These are phyloP conservation scores for Indicator indicator DNA, from an alignment of 2,113 vertebrate species.

Conservation along the genomic window DNA sequence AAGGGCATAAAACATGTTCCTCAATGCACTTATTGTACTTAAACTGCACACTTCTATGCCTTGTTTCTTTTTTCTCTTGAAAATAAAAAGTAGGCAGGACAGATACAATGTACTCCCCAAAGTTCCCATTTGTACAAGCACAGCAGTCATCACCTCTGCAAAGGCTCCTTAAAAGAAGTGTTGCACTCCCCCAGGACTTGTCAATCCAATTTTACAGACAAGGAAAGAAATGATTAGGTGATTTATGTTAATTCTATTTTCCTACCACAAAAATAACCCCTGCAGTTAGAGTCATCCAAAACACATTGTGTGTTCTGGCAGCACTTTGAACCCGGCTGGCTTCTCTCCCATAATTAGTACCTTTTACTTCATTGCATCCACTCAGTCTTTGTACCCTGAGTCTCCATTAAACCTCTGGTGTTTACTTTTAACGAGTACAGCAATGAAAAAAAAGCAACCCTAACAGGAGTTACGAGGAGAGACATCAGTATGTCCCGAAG, in stretches of 20 bases:
- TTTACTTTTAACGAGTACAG: conserved; percentile 5
- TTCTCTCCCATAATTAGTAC: not conserved
- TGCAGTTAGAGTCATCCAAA: not conserved
- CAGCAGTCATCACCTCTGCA: not conserved
- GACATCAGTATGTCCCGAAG: not conserved
- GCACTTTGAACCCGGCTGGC: not conserved
- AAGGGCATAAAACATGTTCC: not conserved
- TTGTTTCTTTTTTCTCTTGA: not conserved
- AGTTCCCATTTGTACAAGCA: not conserved
- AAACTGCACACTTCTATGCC: not conserved
- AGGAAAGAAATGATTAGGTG: conserved; percentile 35
- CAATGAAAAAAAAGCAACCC: not conserved
- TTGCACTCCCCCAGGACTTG: not conserved
- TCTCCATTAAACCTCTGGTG: not conserved
- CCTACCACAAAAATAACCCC: not conserved
- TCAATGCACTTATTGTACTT: not conserved
- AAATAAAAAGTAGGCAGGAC: not conserved
- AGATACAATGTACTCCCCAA: not conserved
- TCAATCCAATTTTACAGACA: conserved; percentile 24
- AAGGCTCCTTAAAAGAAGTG: not conserved
- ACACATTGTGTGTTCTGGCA: not conserved
- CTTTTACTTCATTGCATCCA: not conserved
- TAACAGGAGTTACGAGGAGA: not conserved
- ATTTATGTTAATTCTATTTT: conserved; percentile 40
- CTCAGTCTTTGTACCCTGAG: not conserved